Base-by-base conservation (phyloP, 2,797 vertebrate genomes). In the Rhynchotus rufescens region DNA sequence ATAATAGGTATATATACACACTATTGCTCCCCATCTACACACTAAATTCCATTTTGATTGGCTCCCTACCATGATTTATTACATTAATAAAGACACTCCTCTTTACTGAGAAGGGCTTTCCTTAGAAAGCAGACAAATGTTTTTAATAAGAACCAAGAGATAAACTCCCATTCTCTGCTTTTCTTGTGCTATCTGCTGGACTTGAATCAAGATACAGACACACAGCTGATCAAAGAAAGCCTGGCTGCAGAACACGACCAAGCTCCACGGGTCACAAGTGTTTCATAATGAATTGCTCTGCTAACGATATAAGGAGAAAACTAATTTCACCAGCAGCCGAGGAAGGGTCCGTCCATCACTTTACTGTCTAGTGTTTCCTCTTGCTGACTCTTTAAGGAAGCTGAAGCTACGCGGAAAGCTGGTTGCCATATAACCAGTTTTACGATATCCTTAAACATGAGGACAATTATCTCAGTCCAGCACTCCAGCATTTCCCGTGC, bases 91-190 rank as follows among this genome's bases (percentile, higher is more conserved):
- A 94, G 88, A 71, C 69, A 76, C 45, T 28, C 61, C 36, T 34
- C 66, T 79, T 92, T 65, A 32, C 49, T 12, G 73, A 81, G 82
- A 89, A 80, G 9, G 84, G 44, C 20, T 40, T 92, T 86, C 74
- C 77, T 73, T 72, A 81, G 69, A 88, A 92, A 88, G 65, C 5
- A 93, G 91, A 90, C 73, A 74, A 87, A 95, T 91, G 78, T 45
- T 89, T 96, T 79, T 54, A 95, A 95, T 96, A 92, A 91, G 26
- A 62, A 80, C 25, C 45, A 84, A 69, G 79, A 84, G 76, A 76
- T 23, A 45, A 73, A 73, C 64, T 32, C 81, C 32, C 68, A 49
- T 42, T 88, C 44, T 57, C 75, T 87, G 65, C 66, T 72, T 84
- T 30, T 49, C 54, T n/a, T 17, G 57, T 49, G 47, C 69, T 88